These are phyloP conservation scores for Rhopalosiphum padi DNA, from an alignment of 1,140 invertebrate genomes.

Conservation along the genomic window DNA sequence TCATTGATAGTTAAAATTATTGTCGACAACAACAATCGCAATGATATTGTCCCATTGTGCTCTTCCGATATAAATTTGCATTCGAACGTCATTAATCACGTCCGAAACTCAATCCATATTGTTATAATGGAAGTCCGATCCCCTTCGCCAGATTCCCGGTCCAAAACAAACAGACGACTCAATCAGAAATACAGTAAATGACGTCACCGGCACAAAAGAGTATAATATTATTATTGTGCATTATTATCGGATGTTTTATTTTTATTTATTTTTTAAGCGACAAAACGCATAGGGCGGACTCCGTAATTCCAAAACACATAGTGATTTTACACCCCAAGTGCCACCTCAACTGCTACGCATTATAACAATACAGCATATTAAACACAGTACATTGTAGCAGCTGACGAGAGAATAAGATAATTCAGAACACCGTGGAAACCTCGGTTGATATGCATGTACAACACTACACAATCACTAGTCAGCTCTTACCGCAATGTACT, in stretches of 20 bases:
- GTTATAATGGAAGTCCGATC: slow-evolving; percentile 35
- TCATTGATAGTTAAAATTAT: background rate
- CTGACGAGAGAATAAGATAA: background rate
- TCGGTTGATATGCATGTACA: background rate
- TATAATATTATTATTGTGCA: slow-evolving; percentile 27
- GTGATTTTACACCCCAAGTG: slow-evolving; percentile 34
- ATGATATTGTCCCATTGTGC: slow-evolving; percentile 1
- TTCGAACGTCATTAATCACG: slow-evolving; percentile 46
- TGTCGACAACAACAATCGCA: slow-evolving; percentile 13
- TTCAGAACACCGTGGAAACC: background rate
- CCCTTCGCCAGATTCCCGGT: background rate
- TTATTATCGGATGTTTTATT: slow-evolving; percentile 32
- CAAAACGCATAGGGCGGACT: background rate
- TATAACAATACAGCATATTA: background rate
- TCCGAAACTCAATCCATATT: slow-evolving; percentile 24
- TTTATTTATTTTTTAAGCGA: slow-evolving; percentile 37
- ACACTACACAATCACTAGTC: background rate
- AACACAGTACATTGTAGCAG: background rate
- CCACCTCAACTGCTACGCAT: background rate
- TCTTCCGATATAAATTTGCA: slow-evolving; percentile 29
- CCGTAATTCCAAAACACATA: slow-evolving; percentile 13
- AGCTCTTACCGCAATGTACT: background rate
- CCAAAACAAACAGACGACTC: slow-evolving; percentile 55
- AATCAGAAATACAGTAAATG: slow-evolving; percentile 50
- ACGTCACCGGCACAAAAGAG: slow-evolving; percentile 38